These are phyloP conservation scores for Tylochromis polylepis DNA, from an alignment of 2,113 vertebrate species.

Conservation along the genomic window DNA sequence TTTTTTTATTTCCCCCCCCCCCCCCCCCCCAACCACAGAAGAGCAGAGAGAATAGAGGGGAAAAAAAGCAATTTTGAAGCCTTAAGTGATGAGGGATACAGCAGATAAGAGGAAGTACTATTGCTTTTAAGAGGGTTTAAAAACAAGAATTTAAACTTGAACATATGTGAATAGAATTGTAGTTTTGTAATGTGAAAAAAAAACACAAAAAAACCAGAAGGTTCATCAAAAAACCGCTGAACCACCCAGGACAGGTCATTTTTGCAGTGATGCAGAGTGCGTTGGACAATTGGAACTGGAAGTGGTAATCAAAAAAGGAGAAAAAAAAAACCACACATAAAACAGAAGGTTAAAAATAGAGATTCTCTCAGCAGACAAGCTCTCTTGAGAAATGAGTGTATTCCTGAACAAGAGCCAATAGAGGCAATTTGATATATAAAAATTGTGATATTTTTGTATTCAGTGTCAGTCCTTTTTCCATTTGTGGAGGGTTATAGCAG, in stretches of 20 bases:
- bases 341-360: slow-evolving; percentile 46
- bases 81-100: slow-evolving; percentile 68
- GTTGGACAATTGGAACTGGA: slow-evolving; percentile 78
- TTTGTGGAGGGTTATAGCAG: slow-evolving; percentile 77
- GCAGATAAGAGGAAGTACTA: slow-evolving; percentile 62
- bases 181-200: slow-evolving; percentile 85
- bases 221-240: slow-evolving; percentile 46
- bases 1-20: slow-evolving; percentile 54
- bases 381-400: slow-evolving; percentile 62
- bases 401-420: slow-evolving; percentile 78
- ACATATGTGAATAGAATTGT: slow-evolving; percentile 83
- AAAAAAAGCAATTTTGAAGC: slow-evolving; percentile 68
- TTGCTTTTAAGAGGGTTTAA: slow-evolving; percentile 74
- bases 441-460: slow-evolving; percentile 97
- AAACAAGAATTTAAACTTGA: slow-evolving; percentile 83
- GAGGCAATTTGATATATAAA: slow-evolving; percentile 83
- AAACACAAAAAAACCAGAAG: neutral
- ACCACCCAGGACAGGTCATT: slow-evolving; percentile 63
- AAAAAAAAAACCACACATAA: slow-evolving; percentile 27
- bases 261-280: slow-evolving; percentile 75
- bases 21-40: slow-evolving; percentile 45
- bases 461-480: slow-evolving; percentile 81
- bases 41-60: slow-evolving; percentile 41
- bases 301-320: slow-evolving; percentile 66
- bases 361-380: slow-evolving; percentile 60